These are phyloP conservation scores for Syncerus caffer DNA, from an alignment of 2,797 vertebrate species.

Conservation along the genomic window DNA sequence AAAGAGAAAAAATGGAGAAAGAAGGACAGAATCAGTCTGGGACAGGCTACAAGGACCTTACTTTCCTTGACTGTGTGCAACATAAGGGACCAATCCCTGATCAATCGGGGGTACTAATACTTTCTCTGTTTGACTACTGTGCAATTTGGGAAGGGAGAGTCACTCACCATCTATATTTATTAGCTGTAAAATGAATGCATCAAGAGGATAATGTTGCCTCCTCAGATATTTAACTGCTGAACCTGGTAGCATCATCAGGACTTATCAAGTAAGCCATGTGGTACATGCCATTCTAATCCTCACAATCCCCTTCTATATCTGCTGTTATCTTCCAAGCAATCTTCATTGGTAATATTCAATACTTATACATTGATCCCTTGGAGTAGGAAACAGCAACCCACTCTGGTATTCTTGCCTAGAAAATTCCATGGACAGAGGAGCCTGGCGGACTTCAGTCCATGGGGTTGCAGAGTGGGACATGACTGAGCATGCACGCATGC, in stretches of 20 bases:
- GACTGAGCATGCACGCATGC: background rate
- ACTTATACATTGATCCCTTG: background rate
- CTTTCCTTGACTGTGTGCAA: background rate
- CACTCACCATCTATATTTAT: background rate
- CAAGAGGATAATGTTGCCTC: background rate
- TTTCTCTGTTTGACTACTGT: background rate
- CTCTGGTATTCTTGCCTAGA: background rate
- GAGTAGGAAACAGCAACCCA: background rate
- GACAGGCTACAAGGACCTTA: background rate
- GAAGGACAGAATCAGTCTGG: background rate
- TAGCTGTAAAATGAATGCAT: background rate
- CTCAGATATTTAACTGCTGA: background rate
- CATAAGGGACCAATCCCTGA: too few species aligned
- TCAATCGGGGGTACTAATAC: background rate
- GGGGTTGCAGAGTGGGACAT: background rate
- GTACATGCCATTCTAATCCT: fast-evolving
- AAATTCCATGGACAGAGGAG: background rate
- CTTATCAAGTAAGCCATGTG: background rate
- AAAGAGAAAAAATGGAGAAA: background rate
- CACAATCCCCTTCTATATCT: background rate
- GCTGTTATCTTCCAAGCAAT: background rate
- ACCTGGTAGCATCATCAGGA: background rate
- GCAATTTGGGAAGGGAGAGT: background rate
- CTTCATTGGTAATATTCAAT: background rate
- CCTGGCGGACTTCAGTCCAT: background rate